Base-by-base conservation (phyloP, 2,797 vertebrate species). In the Lepus townsendii region DNA sequence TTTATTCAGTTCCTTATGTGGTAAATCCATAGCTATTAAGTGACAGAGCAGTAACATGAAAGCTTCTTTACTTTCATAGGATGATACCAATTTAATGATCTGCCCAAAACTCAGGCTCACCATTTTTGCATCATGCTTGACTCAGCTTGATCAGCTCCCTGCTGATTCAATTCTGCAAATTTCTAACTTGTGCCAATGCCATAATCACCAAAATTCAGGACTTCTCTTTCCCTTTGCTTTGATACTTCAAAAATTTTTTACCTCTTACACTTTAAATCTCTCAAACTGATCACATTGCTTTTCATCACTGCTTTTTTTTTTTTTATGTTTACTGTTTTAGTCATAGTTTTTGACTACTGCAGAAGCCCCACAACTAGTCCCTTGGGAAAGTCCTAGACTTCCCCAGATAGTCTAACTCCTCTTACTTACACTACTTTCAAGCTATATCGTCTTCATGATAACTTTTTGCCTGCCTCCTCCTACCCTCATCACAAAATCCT, bases 1-100 rank as follows among this genome's bases (percentile, higher is more conserved):
- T 35, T 69, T 90, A 30, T 30, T 78, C 82, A 77, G 57, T 75
- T 76, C 7, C 50, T 93, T 93, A 66, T 88, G 85, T 73, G n/a
- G 30, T n/a, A 90, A 95, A 22, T 60, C 24, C 80, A 88, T 22
- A 52, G 32, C 32, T 66, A 71, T 54, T 76, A 96, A 52, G 76
- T 90, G 52, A 92, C 13, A 84, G 9, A 89, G 6, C 19, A 73
- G 66, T 47, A 68, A 50, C 32, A 73, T 62, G 22, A 80, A 95
- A 88, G 47, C 73, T 11, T 30, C 27, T 66, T 66, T 75, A 50
- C 27, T 82, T 77, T 47, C 20, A 88, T 5, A 84, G n/a, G 54
- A 42, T 30, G 27, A 8, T 77, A 52, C 77, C 57, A 85, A 88
- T 88, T 88, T 62, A 83, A 60, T 72, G 76, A 73, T 52, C 83